Evolutionary conservation across 2,113 vertebrate genomes (phyloP).

Genomic region (Corythaeola cristata): DNA sequence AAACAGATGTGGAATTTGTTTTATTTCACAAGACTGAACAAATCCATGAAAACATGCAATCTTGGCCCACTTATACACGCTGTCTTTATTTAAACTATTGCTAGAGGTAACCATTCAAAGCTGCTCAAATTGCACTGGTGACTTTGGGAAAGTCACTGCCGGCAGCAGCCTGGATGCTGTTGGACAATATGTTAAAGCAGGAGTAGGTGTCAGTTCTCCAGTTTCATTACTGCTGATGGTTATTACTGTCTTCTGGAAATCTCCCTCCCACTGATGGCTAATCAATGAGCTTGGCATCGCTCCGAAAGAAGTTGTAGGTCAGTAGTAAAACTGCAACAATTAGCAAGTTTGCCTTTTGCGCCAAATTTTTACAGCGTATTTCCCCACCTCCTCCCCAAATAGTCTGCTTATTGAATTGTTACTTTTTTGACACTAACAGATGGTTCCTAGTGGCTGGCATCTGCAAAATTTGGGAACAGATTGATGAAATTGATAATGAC

Average conservation of each 20-base stretch:
- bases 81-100: not conserved
- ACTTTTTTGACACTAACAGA: constrained; percentile 64
- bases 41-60: not conserved
- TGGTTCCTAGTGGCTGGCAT: constrained; percentile 66
- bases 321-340: not conserved
- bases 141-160: not conserved
- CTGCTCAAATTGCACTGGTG: not conserved
- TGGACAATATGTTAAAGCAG: constrained; percentile 2
- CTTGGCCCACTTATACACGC: not conserved
- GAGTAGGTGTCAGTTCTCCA: not conserved
- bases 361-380: not conserved
- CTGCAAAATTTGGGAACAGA: constrained; percentile 69
- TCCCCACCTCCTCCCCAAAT: constrained; percentile 14
- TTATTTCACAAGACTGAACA: not conserved
- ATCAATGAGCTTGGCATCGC: not conserved
- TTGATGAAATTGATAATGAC: constrained; percentile 73
- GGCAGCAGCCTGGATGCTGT: not conserved
- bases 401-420: constrained; percentile 59
- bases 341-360: not conserved
- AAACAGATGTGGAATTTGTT: not conserved
- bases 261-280: constrained; percentile 12
- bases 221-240: not conserved
- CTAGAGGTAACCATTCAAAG: not conserved
- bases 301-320: not conserved
- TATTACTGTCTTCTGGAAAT: not conserved